Evolutionary conservation across 1,140 invertebrate species (phyloP), one percentile per base, ranked within the genome.

Genomic region (Zaprionus ornatus): DNA sequence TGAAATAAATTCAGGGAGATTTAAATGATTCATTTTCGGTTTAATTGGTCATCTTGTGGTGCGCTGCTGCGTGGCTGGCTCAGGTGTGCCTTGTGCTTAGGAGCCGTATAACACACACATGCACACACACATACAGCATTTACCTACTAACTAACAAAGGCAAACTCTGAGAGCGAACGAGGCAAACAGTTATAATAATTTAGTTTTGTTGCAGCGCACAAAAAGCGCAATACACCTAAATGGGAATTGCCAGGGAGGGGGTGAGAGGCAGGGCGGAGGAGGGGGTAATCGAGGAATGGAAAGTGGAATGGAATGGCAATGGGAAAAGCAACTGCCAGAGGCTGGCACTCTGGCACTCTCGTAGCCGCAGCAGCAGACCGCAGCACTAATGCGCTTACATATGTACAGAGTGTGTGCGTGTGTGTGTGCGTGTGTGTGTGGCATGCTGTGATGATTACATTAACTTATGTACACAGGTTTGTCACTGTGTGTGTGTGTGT

Each of bases 381-480:
- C 85, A 88, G 61, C 76, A 77, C 85, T 88, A 88, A 88, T 88
- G 85, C 81, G 81, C 83, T 82, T 59, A 77, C 74, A 81, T 60
- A 75, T 76, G 71, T 50, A 64, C 63, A 25, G 32, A 25, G 42
- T 65, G 50, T 78, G 69, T 60, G 57, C 61, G 32, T 56, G 21
- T 54, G 52, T 29, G 54, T 63, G 52, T 66, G 37, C 57, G 65
- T 62, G 65, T 61, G 19, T 37, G 23, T 61, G 50, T 25, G 55
- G 60, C 68, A 48, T 59, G 62, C 55, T 54, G 71, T 66, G 42
- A 74, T 71, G 60, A 63, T 62, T 62, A 56, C 59, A 57, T 71
- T 57, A 66, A 48, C 54, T 66, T 60, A 60, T 62, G 67, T 61
- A 21, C 57, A 54, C 55, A 64, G 15, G 64, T 48, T 48, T 64